Evolutionary conservation across 2,888 invertebrate genomes (phyloP).

Genomic region (Lasioglossum morio): DNA sequence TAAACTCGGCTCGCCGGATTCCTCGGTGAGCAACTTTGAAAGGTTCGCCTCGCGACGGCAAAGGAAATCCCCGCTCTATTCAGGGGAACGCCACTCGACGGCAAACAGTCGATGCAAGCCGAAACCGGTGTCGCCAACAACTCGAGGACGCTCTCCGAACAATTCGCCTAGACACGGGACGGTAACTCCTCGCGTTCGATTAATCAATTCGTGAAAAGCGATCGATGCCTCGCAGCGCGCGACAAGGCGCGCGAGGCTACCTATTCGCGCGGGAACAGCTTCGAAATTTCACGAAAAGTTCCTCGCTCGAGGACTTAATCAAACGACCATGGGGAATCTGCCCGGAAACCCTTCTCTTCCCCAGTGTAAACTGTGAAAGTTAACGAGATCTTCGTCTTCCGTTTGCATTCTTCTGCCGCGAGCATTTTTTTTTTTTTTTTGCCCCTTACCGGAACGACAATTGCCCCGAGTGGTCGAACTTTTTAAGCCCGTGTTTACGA

Average conservation of each 20-base stretch:
- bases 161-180: not conserved
- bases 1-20: constrained; percentile 55
- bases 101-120: constrained; percentile 40
- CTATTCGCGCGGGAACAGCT: not conserved
- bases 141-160: constrained; percentile 13
- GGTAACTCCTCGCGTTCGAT: constrained; percentile 14
- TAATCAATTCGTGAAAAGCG: constrained; percentile 27
- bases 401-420: constrained; percentile 11
- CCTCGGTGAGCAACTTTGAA: constrained; percentile 48
- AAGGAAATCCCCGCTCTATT: constrained; percentile 47
- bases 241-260: not conserved
- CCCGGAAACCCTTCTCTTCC: not conserved
- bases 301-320: not conserved
- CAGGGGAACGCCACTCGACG: constrained; percentile 34
- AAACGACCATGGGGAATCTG: not conserved
- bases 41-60: constrained; percentile 35
- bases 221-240: not conserved
- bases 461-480: constrained; percentile 9
- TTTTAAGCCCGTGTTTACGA: constrained; percentile 4
- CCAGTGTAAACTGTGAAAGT: constrained; percentile 6
- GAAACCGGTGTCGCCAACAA: constrained; percentile 29
- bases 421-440: not conserved
- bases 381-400: constrained; percentile 7
- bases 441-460: not conserved
- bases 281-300: constrained; percentile 1